phyloP scores from a whole-genome alignment of 1,140 invertebrate species.

The Tetramorium parvispinum region DNA sequence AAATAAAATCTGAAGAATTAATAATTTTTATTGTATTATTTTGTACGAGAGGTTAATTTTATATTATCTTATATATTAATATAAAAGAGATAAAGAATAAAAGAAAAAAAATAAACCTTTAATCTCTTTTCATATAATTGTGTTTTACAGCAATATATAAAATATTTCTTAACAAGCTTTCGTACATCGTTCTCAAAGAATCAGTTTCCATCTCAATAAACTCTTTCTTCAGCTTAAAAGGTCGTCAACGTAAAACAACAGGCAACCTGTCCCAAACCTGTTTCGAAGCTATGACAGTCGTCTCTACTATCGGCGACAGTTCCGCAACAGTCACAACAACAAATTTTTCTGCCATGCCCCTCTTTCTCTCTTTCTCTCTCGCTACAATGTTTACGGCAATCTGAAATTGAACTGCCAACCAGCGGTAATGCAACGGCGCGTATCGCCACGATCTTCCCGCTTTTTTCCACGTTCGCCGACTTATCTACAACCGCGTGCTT shows the following conservation, averaged over 20 bases:
- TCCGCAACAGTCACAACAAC: background rate
- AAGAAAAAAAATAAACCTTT: background rate
- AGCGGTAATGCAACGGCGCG: constrained; percentile 4
- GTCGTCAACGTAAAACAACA: background rate
- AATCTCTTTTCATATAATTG: background rate
- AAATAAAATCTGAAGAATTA: background rate
- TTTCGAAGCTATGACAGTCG: constrained; percentile 1
- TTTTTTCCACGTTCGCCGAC: constrained; percentile 23
- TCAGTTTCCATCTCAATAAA: constrained; percentile 11
- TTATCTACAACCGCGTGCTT: constrained; percentile 30
- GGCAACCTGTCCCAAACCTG: background rate
- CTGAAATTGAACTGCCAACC: constrained; percentile 53
- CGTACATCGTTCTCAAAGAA: background rate
- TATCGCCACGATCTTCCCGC: constrained; percentile 26
- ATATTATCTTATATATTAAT: background rate
- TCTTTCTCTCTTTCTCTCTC: background rate
- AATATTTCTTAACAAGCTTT: constrained; percentile 1
- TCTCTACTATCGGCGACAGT: background rate
- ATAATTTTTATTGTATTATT: background rate
- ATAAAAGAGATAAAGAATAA: background rate
- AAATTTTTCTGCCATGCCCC: background rate
- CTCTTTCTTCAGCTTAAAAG: background rate
- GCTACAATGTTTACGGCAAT: constrained; percentile 1
- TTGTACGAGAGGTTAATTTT: no score
- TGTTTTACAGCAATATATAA: background rate